phyloP scores from a whole-genome alignment of 1,140 invertebrate genomes.

The Zaprionus ornatus region DNA sequence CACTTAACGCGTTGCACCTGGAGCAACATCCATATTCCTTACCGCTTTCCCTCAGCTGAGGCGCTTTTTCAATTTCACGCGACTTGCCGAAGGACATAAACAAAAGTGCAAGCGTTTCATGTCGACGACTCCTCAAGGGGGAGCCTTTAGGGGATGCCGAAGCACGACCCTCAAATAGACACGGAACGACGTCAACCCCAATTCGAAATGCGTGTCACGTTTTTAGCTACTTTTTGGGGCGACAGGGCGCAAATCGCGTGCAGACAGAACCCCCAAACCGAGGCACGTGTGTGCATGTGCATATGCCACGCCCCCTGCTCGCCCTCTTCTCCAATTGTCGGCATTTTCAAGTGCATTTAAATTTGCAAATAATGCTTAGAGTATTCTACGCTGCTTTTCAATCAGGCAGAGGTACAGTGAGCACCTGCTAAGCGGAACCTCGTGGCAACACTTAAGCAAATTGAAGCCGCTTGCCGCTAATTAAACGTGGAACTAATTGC shows the following conservation, averaged over 20 bases:
- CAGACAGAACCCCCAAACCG: conserved; percentile 60
- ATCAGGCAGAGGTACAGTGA: conserved; percentile 13
- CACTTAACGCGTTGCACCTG: conserved; percentile 48
- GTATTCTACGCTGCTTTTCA: conserved; percentile 27
- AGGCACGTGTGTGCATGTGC: conserved; percentile 59
- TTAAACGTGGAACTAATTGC: conserved; percentile 55
- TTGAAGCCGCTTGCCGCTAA: conserved; percentile 14
- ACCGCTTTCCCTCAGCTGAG: not conserved
- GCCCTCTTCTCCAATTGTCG: not conserved
- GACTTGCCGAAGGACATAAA: conserved; percentile 59
- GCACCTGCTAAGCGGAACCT: conserved; percentile 4
- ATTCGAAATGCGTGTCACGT: conserved; percentile 71
- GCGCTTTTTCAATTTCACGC: conserved; percentile 69
- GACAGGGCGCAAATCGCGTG: conserved; percentile 54
- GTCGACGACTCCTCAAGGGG: conserved; percentile 34
- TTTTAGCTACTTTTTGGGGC: conserved; percentile 70
- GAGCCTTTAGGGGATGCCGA: not conserved
- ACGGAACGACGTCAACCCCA: conserved; percentile 30
- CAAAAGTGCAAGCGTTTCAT: conserved; percentile 73
- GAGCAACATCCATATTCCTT: conserved; percentile 11
- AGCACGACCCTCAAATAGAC: not conserved
- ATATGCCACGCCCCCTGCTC: conserved; percentile 20
- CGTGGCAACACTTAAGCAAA: conserved; percentile 8
- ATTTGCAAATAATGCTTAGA: conserved; percentile 59
- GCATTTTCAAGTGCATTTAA: conserved; percentile 51